phyloP scores from a whole-genome alignment of 2,797 vertebrate genomes.

The Oreonectes daqikongensis region DNA sequence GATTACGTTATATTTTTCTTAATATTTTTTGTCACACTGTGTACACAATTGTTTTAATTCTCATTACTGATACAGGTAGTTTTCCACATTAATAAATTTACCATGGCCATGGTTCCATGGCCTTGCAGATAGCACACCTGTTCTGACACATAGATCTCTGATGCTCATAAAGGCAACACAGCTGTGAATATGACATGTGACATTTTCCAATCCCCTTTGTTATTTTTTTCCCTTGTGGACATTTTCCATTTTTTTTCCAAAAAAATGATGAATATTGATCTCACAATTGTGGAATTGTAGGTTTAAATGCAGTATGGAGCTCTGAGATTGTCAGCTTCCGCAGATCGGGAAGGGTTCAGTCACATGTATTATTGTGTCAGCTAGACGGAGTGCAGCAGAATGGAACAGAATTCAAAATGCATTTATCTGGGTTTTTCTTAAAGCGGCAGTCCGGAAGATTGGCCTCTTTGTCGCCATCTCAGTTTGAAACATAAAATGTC shows the following conservation, averaged over 20 bases:
- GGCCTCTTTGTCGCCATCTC: too few relatives aligned
- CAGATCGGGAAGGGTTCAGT: not conserved
- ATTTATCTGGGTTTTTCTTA: too few relatives aligned
- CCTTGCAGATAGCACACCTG: not conserved
- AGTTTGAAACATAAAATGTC: too few relatives aligned
- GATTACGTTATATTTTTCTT: too few relatives aligned
- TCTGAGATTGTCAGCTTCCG: not conserved
- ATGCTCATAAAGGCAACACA: not conserved
- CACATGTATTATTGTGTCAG: not conserved
- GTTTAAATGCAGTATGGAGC: not conserved
- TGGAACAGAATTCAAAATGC: too few relatives aligned
- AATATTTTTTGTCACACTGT: too few relatives aligned
- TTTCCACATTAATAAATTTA: too few relatives aligned
- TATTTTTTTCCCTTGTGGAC: constrained; percentile 2
- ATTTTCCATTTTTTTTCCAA: too few relatives aligned
- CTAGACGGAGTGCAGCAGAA: not conserved
- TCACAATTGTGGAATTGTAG: constrained; percentile 2
- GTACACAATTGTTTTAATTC: too few relatives aligned
- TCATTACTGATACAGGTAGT: too few relatives aligned
- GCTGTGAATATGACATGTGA: not conserved
- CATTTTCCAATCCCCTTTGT: not conserved
- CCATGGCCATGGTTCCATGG: too few relatives aligned
- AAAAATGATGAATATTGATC: not conserved
- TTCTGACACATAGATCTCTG: not conserved
- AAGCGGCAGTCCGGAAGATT: too few relatives aligned